A percentile compares a stretch with the other conserved stretches of the same genome.
Evolutionary conservation across 1,140 invertebrate genomes (phyloP).

Genomic region (Listronotus bonariensis): DNA sequence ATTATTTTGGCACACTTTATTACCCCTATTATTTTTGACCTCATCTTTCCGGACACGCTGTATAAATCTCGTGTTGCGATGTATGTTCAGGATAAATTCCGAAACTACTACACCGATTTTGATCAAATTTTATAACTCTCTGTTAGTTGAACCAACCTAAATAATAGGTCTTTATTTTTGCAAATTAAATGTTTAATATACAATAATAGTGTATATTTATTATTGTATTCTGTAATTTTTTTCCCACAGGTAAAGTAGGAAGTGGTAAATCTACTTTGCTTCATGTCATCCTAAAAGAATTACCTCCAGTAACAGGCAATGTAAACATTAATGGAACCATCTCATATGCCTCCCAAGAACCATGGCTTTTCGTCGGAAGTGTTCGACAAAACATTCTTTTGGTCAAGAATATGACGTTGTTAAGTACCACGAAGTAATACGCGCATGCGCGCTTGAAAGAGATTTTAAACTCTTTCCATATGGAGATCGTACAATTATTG

Average conservation of each 20-base stretch:
- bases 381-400: constrained; percentile 67
- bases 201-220: no score
- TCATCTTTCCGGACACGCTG: no score
- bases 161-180: no score
- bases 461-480: constrained; percentile 71
- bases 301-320: constrained; percentile 61
- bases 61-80: no score
- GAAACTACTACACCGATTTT: no score
- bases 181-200: no score
- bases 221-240: no score
- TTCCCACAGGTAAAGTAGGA: constrained; percentile 71
- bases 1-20: no score
- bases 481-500: constrained; percentile 78
- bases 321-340: constrained; percentile 56
- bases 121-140: no score
- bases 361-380: constrained; percentile 62
- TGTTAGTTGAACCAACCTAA: no score
- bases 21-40: no score
- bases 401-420: constrained; percentile 55
- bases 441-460: constrained; percentile 64
- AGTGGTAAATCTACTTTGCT: constrained; percentile 80
- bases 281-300: constrained; percentile 78
- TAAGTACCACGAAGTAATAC: constrained; percentile 67
- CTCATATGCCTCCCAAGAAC: constrained; percentile 65
- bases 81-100: no score